Conservation (phyloP, 1,140 invertebrate genomes). For the Drosophila ohnishii region DNA sequence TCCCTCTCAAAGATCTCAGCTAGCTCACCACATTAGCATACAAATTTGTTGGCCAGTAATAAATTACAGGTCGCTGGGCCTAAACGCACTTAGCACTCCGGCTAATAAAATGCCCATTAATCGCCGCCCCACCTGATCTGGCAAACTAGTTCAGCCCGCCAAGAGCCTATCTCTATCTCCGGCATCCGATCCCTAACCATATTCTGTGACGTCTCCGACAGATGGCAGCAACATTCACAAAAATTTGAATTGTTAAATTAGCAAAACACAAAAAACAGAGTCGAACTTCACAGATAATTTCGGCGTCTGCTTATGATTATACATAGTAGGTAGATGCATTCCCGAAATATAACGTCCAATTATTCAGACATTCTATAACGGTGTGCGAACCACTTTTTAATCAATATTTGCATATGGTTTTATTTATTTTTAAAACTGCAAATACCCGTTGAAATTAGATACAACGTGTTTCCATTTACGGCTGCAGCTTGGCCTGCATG, state of each 20-base stretch:
- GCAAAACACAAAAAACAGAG: conserved; percentile 10
- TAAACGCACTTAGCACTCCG: conserved; percentile 40
- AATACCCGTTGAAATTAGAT: conserved; percentile 4
- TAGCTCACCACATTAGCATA: conserved; percentile 62
- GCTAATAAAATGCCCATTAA: conserved; percentile 65
- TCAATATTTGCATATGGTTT: conserved; percentile 27
- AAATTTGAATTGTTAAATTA: conserved; percentile 43
- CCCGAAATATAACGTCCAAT: conserved; percentile 17
- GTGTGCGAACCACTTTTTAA: conserved; percentile 24
- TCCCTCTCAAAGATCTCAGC: conserved; percentile 32
- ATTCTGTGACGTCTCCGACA: conserved; percentile 13
- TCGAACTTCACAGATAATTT: conserved; percentile 10
- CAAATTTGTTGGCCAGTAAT: conserved; percentile 56
- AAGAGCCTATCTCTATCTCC: neutral
- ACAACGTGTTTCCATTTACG: conserved; percentile 13
- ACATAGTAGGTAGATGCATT: conserved; percentile 16
- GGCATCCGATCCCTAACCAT: neutral
- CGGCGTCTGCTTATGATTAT: neutral
- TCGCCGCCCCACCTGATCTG: conserved; percentile 34
- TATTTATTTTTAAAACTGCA: conserved; percentile 27
- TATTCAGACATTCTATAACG: conserved; percentile 30
- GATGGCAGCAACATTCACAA: conserved; percentile 32
- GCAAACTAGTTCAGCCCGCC: conserved; percentile 36
- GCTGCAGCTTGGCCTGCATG: conserved; percentile 17
- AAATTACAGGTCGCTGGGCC: conserved; percentile 33